phyloP scores from a whole-genome alignment of 2,888 invertebrate species.

The Silvanus unidentatus region DNA sequence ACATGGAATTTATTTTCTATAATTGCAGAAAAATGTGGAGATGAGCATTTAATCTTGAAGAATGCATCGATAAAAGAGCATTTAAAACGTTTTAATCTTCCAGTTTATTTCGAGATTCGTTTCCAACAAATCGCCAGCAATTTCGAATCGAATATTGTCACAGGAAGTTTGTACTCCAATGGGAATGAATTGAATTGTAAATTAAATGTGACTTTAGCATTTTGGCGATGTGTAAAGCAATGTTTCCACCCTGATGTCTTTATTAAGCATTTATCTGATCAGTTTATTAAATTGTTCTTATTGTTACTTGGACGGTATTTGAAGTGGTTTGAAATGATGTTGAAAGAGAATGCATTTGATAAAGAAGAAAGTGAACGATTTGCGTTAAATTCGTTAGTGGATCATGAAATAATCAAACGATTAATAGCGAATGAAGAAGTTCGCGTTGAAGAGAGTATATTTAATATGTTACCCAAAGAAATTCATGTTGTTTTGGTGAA shows the following conservation, averaged over 20 bases:
- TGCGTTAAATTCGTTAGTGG: slow-evolving; percentile 32
- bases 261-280: slow-evolving; percentile 69
- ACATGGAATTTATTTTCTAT: slow-evolving; percentile 70
- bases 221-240: slow-evolving; percentile 44
- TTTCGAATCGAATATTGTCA: slow-evolving; percentile 47
- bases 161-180: slow-evolving; percentile 20
- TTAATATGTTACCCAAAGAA: slow-evolving; percentile 28
- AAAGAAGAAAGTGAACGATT: slow-evolving; percentile 27
- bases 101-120: slow-evolving; percentile 93
- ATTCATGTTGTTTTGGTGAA: slow-evolving; percentile 27
- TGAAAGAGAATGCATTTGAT: slow-evolving; percentile 20
- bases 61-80: slow-evolving; percentile 72
- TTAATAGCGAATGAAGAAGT: slow-evolving; percentile 21
- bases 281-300: slow-evolving; percentile 84
- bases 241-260: slow-evolving; percentile 80
- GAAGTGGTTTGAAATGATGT: slow-evolving; percentile 55
- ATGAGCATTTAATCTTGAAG: slow-evolving; percentile 55
- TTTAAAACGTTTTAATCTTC: slow-evolving; percentile 79
- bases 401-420: slow-evolving; percentile 28
- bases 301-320: slow-evolving; percentile 76
- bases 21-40: slow-evolving; percentile 62
- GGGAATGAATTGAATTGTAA: slow-evolving; percentile 45
- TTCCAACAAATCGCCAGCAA: slow-evolving; percentile 88
- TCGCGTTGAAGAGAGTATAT: slow-evolving; percentile 26
- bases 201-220: slow-evolving; percentile 42